Evolutionary conservation across 2,113 vertebrate genomes (phyloP), one percentile per base, ranked within the genome.

Genomic region (Gasterosteus nipponicus): DNA sequence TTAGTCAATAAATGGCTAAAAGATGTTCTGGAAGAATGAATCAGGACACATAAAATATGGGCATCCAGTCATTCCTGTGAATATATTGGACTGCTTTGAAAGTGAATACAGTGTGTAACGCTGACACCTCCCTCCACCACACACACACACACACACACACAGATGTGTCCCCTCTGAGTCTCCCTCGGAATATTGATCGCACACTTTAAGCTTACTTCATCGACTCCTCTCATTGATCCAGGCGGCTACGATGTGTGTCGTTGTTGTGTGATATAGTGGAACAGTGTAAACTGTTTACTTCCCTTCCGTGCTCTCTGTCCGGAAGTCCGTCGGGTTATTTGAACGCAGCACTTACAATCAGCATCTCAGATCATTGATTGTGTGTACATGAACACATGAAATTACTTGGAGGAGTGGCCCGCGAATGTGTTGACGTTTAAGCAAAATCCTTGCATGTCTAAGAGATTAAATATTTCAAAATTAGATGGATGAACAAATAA

Each of bases 21-120:
- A 89, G 31, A 83, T 80, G 77, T 86, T 86, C 77, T 46, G 67
- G 75, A 44, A 84, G 74, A 80, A 75, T 63, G 80, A 90, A 26
- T 73, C 76, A 74, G 84, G 72, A 77, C 83, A 71, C 35, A 69
- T 66, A 75, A 82, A 87, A 86, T 80, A 80, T 77, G 73, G 44
- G 59, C 57, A 78, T 59, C 56, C 69, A 74, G 63, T n/a, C 22
- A 81, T 75, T 61, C 61, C 69, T 62, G 71, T 84, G 72, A 85
- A 85, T 83, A 85, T 77, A 80, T 88, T 78, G 66, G 41, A 75
- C 58, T 58, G 44, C 53, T 76, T 18, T 82, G 53, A 85, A 86
- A 68, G 78, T 76, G 49, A 84, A 77, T 77, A 69, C 22, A 72
- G 35, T 71, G 29, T 77, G 68, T 74, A 77, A 71, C 42, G 33